A percentile compares a stretch with the other conserved stretches of the same genome.
These are phyloP conservation scores for Mormyrops boulengeri DNA, from an alignment of 2,797 vertebrate species.

Conservation along the genomic window DNA sequence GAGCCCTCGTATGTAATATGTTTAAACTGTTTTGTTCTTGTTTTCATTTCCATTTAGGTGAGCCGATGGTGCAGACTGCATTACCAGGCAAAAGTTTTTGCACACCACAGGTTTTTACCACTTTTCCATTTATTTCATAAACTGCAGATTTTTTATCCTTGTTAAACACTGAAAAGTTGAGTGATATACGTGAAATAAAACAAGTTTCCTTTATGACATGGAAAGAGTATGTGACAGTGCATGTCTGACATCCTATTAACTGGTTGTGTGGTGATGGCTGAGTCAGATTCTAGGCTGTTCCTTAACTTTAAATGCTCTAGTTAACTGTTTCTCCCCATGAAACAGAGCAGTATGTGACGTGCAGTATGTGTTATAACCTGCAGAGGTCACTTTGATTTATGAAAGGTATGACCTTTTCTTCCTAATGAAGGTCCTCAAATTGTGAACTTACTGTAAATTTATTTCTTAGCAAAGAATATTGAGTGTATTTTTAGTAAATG, in stretches of 20 bases:
- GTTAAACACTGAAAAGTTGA: not conserved
- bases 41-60: not conserved
- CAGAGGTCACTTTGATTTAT: not conserved
- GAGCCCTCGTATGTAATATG: no score
- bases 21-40: not conserved
- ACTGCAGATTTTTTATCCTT: not conserved
- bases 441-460: not conserved
- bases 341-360: not conserved
- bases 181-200: not conserved
- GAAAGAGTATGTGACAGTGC: not conserved
- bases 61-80: not conserved
- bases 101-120: not conserved
- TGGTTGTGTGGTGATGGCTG: not conserved
- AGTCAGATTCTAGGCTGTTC: not conserved
- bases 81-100: not conserved
- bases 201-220: not conserved
- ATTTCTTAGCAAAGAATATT: not conserved
- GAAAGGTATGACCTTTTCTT: not conserved
- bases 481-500: not conserved
- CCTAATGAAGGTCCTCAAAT: not conserved
- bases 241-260: not conserved
- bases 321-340: not conserved
- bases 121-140: not conserved
- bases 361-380: not conserved
- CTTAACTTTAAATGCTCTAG: not conserved